phyloP scores from a whole-genome alignment of 1,140 invertebrate genomes.

The Saxidomus purpurata region DNA sequence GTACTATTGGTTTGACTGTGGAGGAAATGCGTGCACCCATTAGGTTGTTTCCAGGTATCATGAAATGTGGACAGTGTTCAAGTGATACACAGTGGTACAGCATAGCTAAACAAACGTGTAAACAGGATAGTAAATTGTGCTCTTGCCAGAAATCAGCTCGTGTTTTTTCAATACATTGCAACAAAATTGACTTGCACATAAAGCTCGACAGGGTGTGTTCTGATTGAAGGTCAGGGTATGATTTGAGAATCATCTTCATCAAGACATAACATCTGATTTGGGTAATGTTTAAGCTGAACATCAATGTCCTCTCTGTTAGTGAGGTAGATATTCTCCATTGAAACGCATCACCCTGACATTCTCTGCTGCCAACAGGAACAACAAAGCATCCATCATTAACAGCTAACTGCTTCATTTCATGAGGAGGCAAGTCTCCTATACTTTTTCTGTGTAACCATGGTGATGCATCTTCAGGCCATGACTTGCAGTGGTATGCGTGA shows the following conservation, averaged over 20 bases:
- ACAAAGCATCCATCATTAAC: too few relatives aligned
- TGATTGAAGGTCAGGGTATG: neutral
- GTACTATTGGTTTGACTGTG: neutral
- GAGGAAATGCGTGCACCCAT: neutral
- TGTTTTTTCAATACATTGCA: neutral
- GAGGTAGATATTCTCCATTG: conserved; percentile 7
- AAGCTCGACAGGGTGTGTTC: neutral
- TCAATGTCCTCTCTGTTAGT: neutral
- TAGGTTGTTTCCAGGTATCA: too few relatives aligned
- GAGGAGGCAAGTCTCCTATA: too few relatives aligned
- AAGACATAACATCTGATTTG: too few relatives aligned
- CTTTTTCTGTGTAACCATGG: too few relatives aligned
- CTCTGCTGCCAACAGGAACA: neutral
- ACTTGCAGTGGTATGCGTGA: neutral
- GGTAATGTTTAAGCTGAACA: too few relatives aligned
- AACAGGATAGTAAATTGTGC: neutral
- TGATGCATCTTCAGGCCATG: too few relatives aligned
- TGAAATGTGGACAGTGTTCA: neutral
- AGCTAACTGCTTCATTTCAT: too few relatives aligned
- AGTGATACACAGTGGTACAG: neutral
- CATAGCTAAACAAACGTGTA: neutral
- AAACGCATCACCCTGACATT: neutral
- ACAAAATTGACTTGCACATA: neutral
- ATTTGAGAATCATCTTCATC: too few relatives aligned
- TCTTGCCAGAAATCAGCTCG: neutral